Evolutionary conservation across 1,140 invertebrate genomes (phyloP).

Genomic region (Microplitis demolitor): DNA sequence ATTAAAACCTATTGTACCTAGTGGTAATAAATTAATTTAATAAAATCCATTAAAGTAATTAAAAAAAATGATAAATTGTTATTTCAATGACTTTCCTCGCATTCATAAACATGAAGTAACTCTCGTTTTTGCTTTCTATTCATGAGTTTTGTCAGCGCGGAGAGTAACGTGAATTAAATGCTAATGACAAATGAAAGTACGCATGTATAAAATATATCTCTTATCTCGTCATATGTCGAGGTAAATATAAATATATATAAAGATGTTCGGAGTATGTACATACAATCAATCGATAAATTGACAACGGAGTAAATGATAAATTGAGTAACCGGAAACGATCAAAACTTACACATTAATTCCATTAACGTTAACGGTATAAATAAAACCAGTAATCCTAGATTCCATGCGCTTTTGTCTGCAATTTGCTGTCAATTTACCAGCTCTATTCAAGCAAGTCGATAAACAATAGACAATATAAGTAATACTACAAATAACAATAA

Average conservation of each 20-base stretch:
- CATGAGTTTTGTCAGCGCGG: neutral
- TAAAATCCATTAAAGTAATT: no score
- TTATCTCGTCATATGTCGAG: neutral
- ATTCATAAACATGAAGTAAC: neutral
- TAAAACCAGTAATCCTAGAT: neutral
- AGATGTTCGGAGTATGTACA: neutral
- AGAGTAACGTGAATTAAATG: neutral
- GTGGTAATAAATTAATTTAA: no score
- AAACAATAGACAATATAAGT: neutral
- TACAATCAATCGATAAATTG: neutral
- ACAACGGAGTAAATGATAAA: neutral
- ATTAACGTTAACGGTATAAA: slow-evolving; percentile 13
- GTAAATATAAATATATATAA: no score
- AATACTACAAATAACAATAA: no score
- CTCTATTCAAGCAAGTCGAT: neutral
- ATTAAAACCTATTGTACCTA: no score
- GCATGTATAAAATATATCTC: neutral
- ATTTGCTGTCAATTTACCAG: neutral
- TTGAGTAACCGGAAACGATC: neutral
- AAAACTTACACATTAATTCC: slow-evolving; percentile 19
- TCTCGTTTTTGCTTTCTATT: neutral
- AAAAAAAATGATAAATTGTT: no score
- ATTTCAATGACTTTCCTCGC: neutral
- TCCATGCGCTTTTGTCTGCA: neutral
- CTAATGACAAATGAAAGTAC: neutral